Base-by-base conservation (phyloP, 2,888 invertebrate species). In the Conomelus anceps region DNA sequence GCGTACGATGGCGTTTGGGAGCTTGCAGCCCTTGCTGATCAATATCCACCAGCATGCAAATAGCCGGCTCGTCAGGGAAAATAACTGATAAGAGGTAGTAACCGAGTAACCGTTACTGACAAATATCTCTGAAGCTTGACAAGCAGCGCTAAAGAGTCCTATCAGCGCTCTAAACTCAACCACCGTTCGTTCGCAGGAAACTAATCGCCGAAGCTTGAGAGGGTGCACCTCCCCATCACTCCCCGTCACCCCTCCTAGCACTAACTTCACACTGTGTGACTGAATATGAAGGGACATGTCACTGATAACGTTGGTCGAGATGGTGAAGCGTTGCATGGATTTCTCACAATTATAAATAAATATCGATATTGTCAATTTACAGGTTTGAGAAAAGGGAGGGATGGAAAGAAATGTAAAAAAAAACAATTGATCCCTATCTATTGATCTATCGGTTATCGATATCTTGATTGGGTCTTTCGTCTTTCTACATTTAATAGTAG, bases 1-100 rank as follows among this genome's bases (percentile, higher is more conserved):
- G n/a, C 63, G n/a, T 63, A n/a, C 9, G n/a, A 63, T 63, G n/a
- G 63, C n/a, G 13, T 1, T 17, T 9, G 1, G 34, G n/a, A n/a
- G n/a, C n/a, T n/a, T n/a, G n/a, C n/a, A n/a, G n/a, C n/a, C n/a
- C 41, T 22, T 11, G 22, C 29, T 86, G 86, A 86, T 86, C 86
- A 86, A 86, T 86, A 86, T 86, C 86, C 86, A 86, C 23, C 86
- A 86, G 29, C 86, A 26, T 86, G 86, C 86, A 86, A 86, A 86
- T 86, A 63, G 63, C 63, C 63, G 13, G 34, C 34, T 34, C 34
- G 34, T 34, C 34, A 63, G 63, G 63, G n/a, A 63, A 63, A 63
- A 63, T 63, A 63, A 63, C 63, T 63, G 63, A 63, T 63, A 63
- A 63, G 63, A 63, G 63, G n/a, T 63, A 63, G 63, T 63, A 63